Percentiles rank a stretch among this genome's conserved stretches.
Evolutionary conservation across 2,797 vertebrate genomes (phyloP).

Genomic region (Apogon talboti): DNA sequence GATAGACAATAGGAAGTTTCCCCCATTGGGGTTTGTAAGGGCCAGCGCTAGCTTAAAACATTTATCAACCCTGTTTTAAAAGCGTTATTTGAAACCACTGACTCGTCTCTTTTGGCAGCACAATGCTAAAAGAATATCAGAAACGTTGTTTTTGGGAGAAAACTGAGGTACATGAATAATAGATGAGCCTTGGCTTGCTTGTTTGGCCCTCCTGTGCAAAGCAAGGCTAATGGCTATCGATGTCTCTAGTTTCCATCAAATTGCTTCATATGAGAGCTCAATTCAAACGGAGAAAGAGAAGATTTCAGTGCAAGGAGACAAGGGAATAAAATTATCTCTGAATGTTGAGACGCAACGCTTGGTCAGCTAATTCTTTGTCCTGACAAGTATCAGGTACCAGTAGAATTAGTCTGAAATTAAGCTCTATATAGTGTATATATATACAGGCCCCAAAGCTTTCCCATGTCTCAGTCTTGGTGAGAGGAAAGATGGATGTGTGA

Average conservation of each 20-base stretch:
- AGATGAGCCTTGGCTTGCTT: slow-evolving; percentile 65
- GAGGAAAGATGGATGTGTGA: slow-evolving; percentile 54
- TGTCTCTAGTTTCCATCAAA: slow-evolving; percentile 78
- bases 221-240: slow-evolving; percentile 76
- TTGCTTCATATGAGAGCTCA: slow-evolving; percentile 73
- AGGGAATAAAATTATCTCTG: slow-evolving; percentile 73
- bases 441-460: slow-evolving; percentile 47
- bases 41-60: slow-evolving; percentile 53
- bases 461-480: slow-evolving; percentile 45
- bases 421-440: slow-evolving; percentile 41
- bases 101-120: slow-evolving; percentile 55
- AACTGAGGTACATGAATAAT: slow-evolving; percentile 75
- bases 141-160: slow-evolving; percentile 68
- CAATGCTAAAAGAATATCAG: slow-evolving; percentile 68
- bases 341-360: slow-evolving; percentile 68
- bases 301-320: slow-evolving; percentile 59
- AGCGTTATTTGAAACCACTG: slow-evolving; percentile 70
- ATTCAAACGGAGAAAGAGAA: slow-evolving; percentile 60
- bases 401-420: slow-evolving; percentile 69
- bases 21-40: slow-evolving; percentile 49
- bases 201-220: slow-evolving; percentile 71
- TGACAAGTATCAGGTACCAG: slow-evolving; percentile 66
- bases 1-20: slow-evolving; percentile 38
- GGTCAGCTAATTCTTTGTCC: slow-evolving; percentile 70
- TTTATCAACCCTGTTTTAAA: slow-evolving; percentile 66